Conservation (phyloP, 2,113 vertebrate species). For the Crocuta crocuta region DNA sequence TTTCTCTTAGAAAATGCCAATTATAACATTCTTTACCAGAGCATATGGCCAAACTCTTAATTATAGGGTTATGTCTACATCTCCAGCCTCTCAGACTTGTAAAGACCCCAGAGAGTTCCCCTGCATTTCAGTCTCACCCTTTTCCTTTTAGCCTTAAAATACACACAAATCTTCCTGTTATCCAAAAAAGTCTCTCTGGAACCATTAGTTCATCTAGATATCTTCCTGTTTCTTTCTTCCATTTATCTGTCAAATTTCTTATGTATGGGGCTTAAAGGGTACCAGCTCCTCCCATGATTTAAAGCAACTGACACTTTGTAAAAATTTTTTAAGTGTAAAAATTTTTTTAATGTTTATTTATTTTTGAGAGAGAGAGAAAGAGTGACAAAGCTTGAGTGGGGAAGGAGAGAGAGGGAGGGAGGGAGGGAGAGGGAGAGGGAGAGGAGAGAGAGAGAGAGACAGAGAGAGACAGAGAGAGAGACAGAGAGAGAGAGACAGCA, state of each 20-base stretch:
- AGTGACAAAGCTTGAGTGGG: too few species aligned
- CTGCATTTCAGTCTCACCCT: background rate
- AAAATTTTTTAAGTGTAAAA: too few species aligned
- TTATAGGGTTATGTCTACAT: background rate
- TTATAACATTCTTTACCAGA: background rate
- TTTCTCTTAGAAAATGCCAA: background rate
- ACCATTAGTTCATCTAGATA: background rate
- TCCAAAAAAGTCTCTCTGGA: background rate
- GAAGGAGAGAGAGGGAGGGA: too few species aligned
- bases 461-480: too few species aligned
- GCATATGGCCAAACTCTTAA: background rate
- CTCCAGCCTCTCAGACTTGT: background rate
- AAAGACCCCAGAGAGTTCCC: background rate
- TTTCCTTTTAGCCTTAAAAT: conserved; percentile 45
- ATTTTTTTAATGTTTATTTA: too few species aligned
- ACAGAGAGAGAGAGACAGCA: too few species aligned
- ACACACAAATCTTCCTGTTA: background rate
- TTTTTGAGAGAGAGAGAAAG: too few species aligned
- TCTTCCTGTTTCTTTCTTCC: background rate
- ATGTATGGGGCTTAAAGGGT: background rate
- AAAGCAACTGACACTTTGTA: background rate
- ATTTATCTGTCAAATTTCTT: background rate
- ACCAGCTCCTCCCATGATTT: background rate
- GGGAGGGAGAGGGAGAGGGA: too few species aligned
- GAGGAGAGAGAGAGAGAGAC: too few species aligned